Conservation (phyloP, 2,888 invertebrate species). For the Thumatha senex region DNA sequence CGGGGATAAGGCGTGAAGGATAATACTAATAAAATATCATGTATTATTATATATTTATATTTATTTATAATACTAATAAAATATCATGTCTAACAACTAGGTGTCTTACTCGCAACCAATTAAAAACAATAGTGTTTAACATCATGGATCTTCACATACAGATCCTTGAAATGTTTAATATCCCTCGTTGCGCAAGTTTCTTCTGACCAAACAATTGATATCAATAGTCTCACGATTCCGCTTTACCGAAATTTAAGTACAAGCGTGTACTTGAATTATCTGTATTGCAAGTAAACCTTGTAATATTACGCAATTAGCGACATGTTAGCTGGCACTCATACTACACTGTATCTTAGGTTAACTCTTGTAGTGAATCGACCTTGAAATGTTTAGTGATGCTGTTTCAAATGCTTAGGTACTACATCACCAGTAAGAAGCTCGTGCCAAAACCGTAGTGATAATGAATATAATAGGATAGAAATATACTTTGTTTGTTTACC, state of each 20-base stretch:
- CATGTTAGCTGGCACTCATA: neutral
- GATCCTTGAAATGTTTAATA: constrained; percentile 6
- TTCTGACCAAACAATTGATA: constrained; percentile 8
- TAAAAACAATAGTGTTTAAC: constrained; percentile 4
- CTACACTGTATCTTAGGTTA: neutral
- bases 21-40: no score
- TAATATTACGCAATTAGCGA: constrained; percentile 1
- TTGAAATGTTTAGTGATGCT: no score
- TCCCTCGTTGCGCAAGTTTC: constrained; percentile 2
- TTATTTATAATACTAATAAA: no score
- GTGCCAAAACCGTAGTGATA: no score
- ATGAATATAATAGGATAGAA: no score
- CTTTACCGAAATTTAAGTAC: constrained; percentile 8
- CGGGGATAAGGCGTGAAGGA: no score
- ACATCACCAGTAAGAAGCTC: no score
- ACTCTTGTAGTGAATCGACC: no score
- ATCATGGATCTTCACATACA: neutral
- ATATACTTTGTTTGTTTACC: no score
- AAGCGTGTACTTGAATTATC: constrained; percentile 3
- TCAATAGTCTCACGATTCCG: constrained; percentile 4
- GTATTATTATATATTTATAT: no score
- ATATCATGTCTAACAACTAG: no score
- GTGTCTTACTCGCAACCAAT: neutral
- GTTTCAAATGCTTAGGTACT: no score
- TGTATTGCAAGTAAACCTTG: constrained; percentile 10